Conservation (phyloP, 2,113 vertebrate genomes). For the Miniopterus natalensis region DNA sequence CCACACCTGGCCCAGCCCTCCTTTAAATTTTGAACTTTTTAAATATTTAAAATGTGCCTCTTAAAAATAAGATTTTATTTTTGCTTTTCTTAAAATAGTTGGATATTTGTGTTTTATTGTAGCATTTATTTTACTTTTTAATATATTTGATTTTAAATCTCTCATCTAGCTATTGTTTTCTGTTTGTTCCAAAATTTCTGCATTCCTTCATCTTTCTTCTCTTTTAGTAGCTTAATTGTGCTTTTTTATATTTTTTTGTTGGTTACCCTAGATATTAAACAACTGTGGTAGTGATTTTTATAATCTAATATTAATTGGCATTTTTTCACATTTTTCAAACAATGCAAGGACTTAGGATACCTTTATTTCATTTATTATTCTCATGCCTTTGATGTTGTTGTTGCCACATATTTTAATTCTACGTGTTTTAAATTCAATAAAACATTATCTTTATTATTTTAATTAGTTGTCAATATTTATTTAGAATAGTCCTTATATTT, state of each 20-base stretch:
- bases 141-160: neutral
- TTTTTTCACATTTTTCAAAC: neutral
- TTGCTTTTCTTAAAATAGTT: neutral
- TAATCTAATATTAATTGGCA: neutral
- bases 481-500: neutral
- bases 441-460: neutral
- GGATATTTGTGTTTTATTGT: neutral
- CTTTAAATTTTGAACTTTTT: neutral
- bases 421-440: constrained; percentile 9
- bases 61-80: neutral
- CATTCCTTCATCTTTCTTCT: neutral
- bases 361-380: constrained; percentile 27
- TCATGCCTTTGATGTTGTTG: neutral
- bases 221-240: neutral
- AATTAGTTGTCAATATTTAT: neutral
- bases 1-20: no score
- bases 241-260: neutral
- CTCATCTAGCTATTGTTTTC: neutral
- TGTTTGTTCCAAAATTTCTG: neutral
- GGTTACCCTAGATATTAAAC: neutral
- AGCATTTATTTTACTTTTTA: neutral
- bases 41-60: neutral
- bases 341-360: neutral
- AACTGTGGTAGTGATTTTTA: neutral
- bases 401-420: neutral